Base-by-base conservation (phyloP, 2,888 invertebrate species). In the Nebria salina region DNA sequence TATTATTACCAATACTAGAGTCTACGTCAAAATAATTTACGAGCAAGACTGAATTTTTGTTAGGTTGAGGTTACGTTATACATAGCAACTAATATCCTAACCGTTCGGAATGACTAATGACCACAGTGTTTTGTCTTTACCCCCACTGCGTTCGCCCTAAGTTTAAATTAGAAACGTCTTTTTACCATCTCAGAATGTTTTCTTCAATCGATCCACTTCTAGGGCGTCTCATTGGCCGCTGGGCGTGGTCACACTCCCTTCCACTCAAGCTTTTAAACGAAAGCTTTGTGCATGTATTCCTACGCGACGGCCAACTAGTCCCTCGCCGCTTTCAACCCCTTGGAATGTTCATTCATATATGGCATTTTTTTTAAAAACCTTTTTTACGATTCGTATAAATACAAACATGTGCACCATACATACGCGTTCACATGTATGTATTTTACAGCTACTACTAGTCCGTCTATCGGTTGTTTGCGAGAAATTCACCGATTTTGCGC, bases 121-220 rank as follows among this genome's bases (percentile, higher is more conserved):
- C 88, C 87, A 85, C 85, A 85, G 86, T 87, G 88, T 88, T 88
- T 87, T 88, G 87, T 87, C 87, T 86, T 86, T 81, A 84, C 85
- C 85, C 84, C 85, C 76, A 79, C 82, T 68, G 43, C 43, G 42
- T 42, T 42, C 41, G 64, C 25, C 43, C 84, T 86, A 87, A 88
- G 87, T 87, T 87, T 85, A 84, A 87, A 88, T 87, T 87, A 87
- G 85, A 86, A 89, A 88, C 88, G 88, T 89, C 89, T 89, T 89
- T 89, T 89, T 89, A 88, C 87, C 85, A 87, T 87, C 89, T 89
- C 87, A 89, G 89, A 89, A 87, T 85, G 87, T 88, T 89, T 89
- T 89, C 89, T 89, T 89, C 87, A 87, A 89, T 89, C 87, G 89
- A 89, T 89, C 76, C 88, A 80, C 54, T 42, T 72, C 85, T 72